phyloP scores from a whole-genome alignment of 2,797 vertebrate species.

The Pangasius sanitwongsei region DNA sequence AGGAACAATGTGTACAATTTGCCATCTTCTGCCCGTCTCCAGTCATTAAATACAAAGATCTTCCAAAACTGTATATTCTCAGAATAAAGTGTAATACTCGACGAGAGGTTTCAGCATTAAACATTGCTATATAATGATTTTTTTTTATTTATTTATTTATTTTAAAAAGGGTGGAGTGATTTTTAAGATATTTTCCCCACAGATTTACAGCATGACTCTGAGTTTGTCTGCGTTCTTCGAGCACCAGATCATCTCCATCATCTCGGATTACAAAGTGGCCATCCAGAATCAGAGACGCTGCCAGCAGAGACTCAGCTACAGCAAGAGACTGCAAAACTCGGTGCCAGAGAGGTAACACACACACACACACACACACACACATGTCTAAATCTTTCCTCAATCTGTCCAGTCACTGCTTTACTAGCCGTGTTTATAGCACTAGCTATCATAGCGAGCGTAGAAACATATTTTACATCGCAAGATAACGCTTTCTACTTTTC shows the following conservation, averaged over 20 bases:
- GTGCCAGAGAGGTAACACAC: slow-evolving; percentile 42
- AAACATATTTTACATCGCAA: fast-evolving
- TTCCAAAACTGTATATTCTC: not conserved
- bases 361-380: not conserved
- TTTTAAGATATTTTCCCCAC: slow-evolving; percentile 16
- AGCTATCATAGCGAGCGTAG: not conserved
- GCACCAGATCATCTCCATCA: slow-evolving; percentile 88
- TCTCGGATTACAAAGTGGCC: slow-evolving; percentile 92
- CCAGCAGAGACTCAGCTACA: slow-evolving; percentile 82
- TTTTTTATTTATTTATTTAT: slow-evolving; percentile 32
- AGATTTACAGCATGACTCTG: slow-evolving; percentile 98
- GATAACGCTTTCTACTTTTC: not conserved
- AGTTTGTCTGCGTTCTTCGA: slow-evolving; percentile 95
- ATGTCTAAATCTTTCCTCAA: not conserved
- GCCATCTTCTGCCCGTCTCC: too few relatives aligned
- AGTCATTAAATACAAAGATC: too few relatives aligned
- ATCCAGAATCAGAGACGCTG: slow-evolving; percentile 86
- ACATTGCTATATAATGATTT: too few relatives aligned
- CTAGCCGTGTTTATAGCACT: not conserved
- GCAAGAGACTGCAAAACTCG: slow-evolving; percentile 74
- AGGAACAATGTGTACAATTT: too few relatives aligned
- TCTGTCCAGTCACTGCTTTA: not conserved
- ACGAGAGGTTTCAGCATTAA: not conserved
- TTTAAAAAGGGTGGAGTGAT: not conserved
- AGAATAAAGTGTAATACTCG: not conserved